phyloP scores from a whole-genome alignment of 1,140 invertebrate genomes.

The Halesus radiatus region DNA sequence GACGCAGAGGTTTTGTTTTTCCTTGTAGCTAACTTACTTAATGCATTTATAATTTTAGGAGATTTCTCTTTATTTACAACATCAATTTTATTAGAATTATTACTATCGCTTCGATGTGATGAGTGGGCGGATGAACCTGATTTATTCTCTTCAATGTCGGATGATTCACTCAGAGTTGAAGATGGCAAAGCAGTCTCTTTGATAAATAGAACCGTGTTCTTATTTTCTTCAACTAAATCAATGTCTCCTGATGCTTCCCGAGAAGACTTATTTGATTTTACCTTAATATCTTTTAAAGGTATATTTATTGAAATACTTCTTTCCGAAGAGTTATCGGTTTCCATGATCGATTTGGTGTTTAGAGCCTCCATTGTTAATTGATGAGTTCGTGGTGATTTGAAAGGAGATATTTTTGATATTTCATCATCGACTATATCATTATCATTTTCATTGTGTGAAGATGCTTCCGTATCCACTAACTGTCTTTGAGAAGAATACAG shows the following conservation, averaged over 20 bases:
- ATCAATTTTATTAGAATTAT: not conserved
- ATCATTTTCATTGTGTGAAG: not conserved
- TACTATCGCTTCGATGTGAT: not conserved
- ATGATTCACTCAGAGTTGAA: conserved; percentile 14
- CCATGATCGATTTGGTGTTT: not conserved
- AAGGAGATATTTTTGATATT: too few species aligned
- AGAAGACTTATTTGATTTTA: not conserved
- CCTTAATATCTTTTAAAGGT: conserved; percentile 8
- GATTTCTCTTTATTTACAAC: not conserved
- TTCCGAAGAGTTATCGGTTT: conserved; percentile 7
- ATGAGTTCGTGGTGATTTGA: too few species aligned
- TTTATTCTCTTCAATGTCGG: not conserved
- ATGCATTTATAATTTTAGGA: not conserved
- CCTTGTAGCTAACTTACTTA: too few species aligned
- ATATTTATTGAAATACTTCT: not conserved
- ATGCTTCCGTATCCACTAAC: conserved; percentile 48
- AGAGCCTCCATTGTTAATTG: not conserved
- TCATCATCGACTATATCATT: not conserved
- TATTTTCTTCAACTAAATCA: conserved; percentile 14
- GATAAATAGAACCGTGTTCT: not conserved
- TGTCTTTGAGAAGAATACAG: conserved; percentile 53
- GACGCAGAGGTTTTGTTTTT: too few species aligned
- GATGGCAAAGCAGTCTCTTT: not conserved
- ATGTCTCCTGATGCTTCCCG: not conserved
- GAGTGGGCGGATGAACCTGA: not conserved